A percentile compares a stretch with the other conserved stretches of the same genome.
Evolutionary conservation across 2,113 vertebrate species (phyloP).

Genomic region (Hydrochoerus hydrochaeris): DNA sequence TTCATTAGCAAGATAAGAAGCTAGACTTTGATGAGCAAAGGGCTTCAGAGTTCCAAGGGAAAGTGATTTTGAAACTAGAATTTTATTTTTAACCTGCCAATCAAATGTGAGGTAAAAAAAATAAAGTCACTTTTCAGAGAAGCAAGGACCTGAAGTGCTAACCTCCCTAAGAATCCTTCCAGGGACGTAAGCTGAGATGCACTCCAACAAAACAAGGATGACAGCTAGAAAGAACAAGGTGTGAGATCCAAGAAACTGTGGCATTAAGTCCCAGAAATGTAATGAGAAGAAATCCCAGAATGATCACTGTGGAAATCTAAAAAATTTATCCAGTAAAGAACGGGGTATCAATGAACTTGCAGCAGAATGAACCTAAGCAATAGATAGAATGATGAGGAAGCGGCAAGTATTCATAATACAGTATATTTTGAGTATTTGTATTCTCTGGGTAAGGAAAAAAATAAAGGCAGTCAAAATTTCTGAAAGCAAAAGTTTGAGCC

Average conservation of each 20-base stretch:
- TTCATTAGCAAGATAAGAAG: not conserved
- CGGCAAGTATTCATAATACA: not conserved
- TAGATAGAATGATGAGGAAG: not conserved
- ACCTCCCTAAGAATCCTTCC: not conserved
- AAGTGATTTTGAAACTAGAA: not conserved
- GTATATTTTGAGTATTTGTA: not conserved
- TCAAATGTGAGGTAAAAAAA: not conserved
- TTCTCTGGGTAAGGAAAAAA: conserved; percentile 18
- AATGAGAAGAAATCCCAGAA: not conserved
- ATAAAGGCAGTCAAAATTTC: conserved; percentile 5
- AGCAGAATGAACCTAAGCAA: not conserved
- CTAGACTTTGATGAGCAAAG: not conserved
- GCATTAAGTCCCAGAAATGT: not conserved
- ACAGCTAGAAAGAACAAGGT: not conserved
- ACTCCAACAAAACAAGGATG: not conserved
- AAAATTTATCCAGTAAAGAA: not conserved
- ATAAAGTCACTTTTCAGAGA: not conserved
- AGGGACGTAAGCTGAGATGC: not conserved
- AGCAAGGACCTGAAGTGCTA: not conserved
- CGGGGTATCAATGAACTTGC: not conserved
- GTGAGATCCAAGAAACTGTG: not conserved
- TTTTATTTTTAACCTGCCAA: conserved; percentile 16
- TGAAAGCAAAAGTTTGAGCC: not conserved
- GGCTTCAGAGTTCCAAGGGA: not conserved
- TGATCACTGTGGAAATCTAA: not conserved